Evolutionary conservation across 2,888 invertebrate genomes (phyloP).

Genomic region (Temnothorax unifasciatus): DNA sequence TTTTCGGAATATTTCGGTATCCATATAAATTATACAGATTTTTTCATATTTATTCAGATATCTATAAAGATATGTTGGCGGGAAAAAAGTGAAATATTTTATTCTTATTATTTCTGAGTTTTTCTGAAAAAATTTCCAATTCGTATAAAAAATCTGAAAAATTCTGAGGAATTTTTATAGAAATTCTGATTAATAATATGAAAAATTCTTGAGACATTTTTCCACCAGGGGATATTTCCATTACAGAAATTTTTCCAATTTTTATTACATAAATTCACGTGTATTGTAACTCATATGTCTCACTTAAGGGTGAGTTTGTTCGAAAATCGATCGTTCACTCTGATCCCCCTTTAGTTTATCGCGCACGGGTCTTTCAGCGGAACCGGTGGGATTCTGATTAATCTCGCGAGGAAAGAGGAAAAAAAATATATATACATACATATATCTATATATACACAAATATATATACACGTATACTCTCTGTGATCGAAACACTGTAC

Average conservation of each 20-base stretch:
- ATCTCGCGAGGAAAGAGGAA: constrained; percentile 22
- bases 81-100: too few relatives aligned
- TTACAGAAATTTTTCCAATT: background rate
- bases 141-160: too few relatives aligned
- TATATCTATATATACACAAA: background rate
- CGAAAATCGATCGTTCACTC: constrained; percentile 5
- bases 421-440: background rate
- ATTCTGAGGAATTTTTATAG: too few relatives aligned
- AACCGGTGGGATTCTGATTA: constrained; percentile 16
- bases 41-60: too few relatives aligned
- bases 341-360: background rate
- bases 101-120: too few relatives aligned
- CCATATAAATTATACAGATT: too few relatives aligned
- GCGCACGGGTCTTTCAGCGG: background rate
- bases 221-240: background rate
- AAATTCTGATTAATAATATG: too few relatives aligned
- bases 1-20: too few relatives aligned
- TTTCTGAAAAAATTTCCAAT: too few relatives aligned
- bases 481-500: constrained; percentile 34
- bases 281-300: background rate
- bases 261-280: background rate
- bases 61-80: too few relatives aligned
- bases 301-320: background rate
- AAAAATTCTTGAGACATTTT: too few relatives aligned
- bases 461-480: background rate